phyloP scores from a whole-genome alignment of 2,888 invertebrate genomes.

The Arrhopalites spinosus region DNA sequence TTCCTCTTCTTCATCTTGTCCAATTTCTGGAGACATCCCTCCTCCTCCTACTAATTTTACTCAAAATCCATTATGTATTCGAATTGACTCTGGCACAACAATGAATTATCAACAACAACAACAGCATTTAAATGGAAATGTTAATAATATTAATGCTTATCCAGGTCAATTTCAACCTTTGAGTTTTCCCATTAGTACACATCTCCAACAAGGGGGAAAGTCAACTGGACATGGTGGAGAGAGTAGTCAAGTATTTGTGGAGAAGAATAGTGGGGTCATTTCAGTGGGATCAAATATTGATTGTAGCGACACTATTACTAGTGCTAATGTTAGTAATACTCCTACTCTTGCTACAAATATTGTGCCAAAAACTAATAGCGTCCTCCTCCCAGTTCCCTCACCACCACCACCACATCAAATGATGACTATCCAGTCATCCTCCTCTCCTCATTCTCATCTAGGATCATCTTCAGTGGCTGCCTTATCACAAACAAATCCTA shows the following conservation, averaged over 20 bases:
- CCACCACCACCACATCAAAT: not conserved
- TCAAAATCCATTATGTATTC: not conserved
- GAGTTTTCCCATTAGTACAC: not conserved
- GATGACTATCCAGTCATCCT: not conserved
- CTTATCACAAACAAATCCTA: no score
- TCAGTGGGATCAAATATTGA: not conserved
- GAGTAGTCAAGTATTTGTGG: no score
- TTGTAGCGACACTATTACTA: not conserved
- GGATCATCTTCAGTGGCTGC: no score
- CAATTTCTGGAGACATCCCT: not conserved
- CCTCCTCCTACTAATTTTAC: not conserved
- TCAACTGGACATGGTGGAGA: no score
- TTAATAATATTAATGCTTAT: not conserved
- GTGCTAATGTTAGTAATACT: not conserved
- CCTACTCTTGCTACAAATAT: not conserved
- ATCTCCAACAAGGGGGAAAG: not conserved
- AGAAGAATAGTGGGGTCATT: not conserved
- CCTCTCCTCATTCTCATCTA: not conserved
- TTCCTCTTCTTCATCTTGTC: not conserved
- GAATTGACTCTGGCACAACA: not conserved
- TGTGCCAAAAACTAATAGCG: conserved; percentile 1
- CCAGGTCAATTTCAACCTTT: no score
- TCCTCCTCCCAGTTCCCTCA: conserved; percentile 1
- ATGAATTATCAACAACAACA: not conserved
- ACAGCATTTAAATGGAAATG: not conserved